Evolutionary conservation across 2,113 vertebrate genomes (phyloP).

Genomic region (Myanophis thanlyinensis): DNA sequence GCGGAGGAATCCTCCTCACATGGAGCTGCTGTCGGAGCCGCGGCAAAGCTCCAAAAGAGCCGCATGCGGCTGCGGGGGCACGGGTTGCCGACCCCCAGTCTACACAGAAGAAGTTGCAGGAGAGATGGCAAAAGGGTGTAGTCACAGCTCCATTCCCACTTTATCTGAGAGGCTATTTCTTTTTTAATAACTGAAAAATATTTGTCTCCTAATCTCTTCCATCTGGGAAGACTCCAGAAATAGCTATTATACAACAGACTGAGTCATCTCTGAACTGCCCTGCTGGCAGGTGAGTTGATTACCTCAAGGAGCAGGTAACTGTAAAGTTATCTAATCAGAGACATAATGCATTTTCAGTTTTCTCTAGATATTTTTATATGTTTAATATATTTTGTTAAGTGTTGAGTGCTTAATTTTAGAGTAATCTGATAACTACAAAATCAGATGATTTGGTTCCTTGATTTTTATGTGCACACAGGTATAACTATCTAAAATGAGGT

Average conservation of each 20-base stretch:
- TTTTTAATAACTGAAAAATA: background rate
- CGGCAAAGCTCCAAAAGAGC: no score
- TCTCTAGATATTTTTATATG: background rate
- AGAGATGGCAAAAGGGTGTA: background rate
- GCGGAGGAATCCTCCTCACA: no score
- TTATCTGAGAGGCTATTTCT: background rate
- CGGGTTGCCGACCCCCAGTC: no score
- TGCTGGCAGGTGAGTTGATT: background rate
- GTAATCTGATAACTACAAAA: background rate
- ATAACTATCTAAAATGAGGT: constrained; percentile 42
- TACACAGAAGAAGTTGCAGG: background rate
- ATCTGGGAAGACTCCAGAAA: background rate
- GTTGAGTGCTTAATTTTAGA: background rate
- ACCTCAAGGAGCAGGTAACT: background rate
- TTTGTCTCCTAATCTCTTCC: background rate
- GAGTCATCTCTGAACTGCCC: background rate
- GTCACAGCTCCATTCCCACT: background rate
- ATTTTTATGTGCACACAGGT: constrained; percentile 48
- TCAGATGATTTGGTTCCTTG: constrained; percentile 17
- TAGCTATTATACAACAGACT: background rate
- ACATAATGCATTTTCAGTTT: background rate
- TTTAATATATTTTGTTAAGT: background rate
- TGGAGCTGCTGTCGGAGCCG: no score
- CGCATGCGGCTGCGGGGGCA: no score
- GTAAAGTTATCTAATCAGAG: background rate